Conservation (phyloP, 1,140 invertebrate genomes). For the Adoxophyes honmai region DNA sequence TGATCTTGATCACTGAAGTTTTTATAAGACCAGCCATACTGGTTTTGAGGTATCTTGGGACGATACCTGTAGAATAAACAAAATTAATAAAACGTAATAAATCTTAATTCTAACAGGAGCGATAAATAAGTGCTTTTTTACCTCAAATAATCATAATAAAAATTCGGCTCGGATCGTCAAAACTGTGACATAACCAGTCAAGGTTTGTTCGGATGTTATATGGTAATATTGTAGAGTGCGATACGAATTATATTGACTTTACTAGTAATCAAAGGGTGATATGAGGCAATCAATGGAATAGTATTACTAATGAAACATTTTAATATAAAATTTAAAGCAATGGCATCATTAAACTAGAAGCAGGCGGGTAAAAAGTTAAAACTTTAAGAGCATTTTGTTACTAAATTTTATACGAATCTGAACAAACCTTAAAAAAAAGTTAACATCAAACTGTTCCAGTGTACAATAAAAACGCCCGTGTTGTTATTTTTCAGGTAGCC, state of each 20-base stretch:
- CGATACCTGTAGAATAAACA: slow-evolving; percentile 32
- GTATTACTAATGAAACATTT: too few species aligned
- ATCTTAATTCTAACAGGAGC: neutral
- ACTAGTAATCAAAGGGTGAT: too few species aligned
- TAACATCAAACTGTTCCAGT: neutral
- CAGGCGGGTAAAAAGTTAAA: too few species aligned
- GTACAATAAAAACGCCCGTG: neutral
- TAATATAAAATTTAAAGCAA: too few species aligned
- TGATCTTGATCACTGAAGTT: slow-evolving; percentile 52
- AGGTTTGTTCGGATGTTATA: neutral
- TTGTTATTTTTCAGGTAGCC: neutral
- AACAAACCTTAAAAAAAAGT: neutral
- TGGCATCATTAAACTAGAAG: too few species aligned
- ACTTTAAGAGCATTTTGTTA: too few species aligned
- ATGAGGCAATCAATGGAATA: too few species aligned
- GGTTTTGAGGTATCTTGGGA: slow-evolving; percentile 26
- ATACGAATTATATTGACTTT: too few species aligned
- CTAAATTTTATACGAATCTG: neutral
- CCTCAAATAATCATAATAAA: slow-evolving; percentile 15
- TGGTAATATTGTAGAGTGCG: too few species aligned
- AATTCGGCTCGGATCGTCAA: neutral
- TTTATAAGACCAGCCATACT: slow-evolving; percentile 57
- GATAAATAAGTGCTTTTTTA: neutral
- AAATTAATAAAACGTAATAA: neutral
- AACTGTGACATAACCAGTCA: slow-evolving; percentile 14